Conservation (phyloP, 2,888 invertebrate genomes). For the Maniola hyperantus region DNA sequence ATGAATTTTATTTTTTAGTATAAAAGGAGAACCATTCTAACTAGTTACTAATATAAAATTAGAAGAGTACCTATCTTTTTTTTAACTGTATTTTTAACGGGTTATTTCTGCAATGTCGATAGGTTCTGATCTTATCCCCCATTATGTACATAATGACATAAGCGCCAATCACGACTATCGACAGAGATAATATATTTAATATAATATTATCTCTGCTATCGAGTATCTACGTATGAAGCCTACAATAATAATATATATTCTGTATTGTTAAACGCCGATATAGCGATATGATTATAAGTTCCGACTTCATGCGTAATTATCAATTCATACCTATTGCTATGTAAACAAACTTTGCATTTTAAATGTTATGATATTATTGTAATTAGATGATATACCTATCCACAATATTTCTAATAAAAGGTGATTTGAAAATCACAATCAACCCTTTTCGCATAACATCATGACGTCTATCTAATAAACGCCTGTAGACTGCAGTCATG, state of each 20-base stretch:
- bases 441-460: too few species aligned
- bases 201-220: too few species aligned
- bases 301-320: neutral
- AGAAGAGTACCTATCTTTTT: too few species aligned
- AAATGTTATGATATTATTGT: neutral
- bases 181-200: too few species aligned
- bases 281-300: conserved; percentile 3
- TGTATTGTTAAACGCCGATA: neutral
- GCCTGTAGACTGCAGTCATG: too few species aligned
- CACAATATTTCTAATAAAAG: too few species aligned
- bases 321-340: neutral
- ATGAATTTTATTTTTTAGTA: too few species aligned
- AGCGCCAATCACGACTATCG: conserved; percentile 5
- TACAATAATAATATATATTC: neutral
- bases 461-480: too few species aligned
- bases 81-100: neutral
- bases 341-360: conserved; percentile 5
- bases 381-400: too few species aligned
- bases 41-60: too few species aligned
- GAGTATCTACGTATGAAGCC: neutral
- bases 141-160: neutral
- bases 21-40: too few species aligned
- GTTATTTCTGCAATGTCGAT: neutral
- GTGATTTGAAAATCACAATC: too few species aligned
- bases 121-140: neutral